Evolutionary conservation across 2,797 vertebrate species (phyloP).

Genomic region (Babyrousa celebensis): DNA sequence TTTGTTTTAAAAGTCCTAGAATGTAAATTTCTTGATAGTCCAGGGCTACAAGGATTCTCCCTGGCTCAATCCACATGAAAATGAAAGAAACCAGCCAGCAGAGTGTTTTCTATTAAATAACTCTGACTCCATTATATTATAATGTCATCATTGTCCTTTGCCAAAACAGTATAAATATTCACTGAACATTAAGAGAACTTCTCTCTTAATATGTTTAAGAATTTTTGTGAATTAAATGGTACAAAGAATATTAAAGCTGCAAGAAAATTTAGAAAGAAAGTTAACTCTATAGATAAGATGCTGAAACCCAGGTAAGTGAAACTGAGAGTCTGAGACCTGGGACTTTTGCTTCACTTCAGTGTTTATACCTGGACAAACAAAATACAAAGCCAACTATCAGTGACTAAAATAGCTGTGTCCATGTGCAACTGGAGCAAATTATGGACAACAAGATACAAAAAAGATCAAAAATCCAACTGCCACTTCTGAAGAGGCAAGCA

Average conservation of each 20-base stretch:
- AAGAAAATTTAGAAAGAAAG: constrained; percentile 37
- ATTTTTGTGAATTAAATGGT: background rate
- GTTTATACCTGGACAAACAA: no score
- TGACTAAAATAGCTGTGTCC: no score
- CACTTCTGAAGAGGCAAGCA: no score
- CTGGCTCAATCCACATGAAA: background rate
- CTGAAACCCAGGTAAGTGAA: constrained; percentile 53
- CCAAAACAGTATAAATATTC: constrained; percentile 50
- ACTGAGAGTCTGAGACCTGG: no score
- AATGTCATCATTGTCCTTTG: background rate
- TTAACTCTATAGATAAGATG: constrained; percentile 17
- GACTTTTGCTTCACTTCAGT: no score
- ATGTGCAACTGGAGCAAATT: no score
- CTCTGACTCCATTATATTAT: background rate
- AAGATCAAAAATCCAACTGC: no score
- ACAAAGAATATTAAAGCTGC: background rate
- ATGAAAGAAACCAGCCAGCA: background rate
- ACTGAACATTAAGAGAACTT: background rate
- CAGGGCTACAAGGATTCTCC: background rate
- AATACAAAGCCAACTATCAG: no score
- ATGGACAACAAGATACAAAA: no score
- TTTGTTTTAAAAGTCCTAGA: constrained; percentile 71
- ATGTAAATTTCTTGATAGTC: constrained; percentile 43
- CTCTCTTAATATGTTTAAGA: background rate
- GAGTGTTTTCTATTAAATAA: background rate